A percentile compares a stretch with the other conserved stretches of the same genome.
These are phyloP conservation scores for Scyliorhinus canicula DNA, from an alignment of 2,797 vertebrate species.

Conservation along the genomic window DNA sequence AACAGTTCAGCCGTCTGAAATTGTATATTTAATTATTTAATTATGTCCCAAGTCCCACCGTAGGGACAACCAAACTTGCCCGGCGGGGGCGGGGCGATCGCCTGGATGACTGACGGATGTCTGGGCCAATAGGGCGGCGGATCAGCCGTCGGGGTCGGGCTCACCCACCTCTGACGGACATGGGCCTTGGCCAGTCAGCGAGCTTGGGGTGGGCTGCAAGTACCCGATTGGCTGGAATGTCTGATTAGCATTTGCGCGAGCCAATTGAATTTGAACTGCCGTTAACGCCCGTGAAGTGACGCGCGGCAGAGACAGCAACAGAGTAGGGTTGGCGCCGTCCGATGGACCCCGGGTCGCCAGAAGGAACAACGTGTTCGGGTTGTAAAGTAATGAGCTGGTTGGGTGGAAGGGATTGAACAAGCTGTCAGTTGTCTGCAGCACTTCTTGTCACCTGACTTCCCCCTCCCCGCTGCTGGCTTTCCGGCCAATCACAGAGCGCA, in stretches of 20 bases:
- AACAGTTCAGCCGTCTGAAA: too few species aligned
- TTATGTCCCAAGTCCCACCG: background rate
- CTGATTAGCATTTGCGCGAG: background rate
- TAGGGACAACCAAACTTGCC: background rate
- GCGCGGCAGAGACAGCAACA: background rate
- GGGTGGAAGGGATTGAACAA: background rate
- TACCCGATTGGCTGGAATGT: fast-evolving
- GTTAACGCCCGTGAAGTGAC: background rate
- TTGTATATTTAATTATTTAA: constrained; percentile 2
- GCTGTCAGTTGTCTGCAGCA: too few species aligned
- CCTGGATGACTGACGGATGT: background rate
- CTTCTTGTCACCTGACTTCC: background rate
- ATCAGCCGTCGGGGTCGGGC: background rate
- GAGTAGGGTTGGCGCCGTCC: too few species aligned
- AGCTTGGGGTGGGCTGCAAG: too few species aligned
- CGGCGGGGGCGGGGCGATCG: too few species aligned
- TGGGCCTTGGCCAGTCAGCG: background rate
- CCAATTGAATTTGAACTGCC: background rate
- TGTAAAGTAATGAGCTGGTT: too few species aligned
- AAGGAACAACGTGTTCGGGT: too few species aligned
- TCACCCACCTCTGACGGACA: background rate
- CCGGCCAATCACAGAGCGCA: background rate
- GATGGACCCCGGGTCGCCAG: background rate
- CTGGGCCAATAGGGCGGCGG: background rate
- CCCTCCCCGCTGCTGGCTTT: too few species aligned